These are phyloP conservation scores for Mionectes olivaceus DNA, from an alignment of 2,797 vertebrate species.

Conservation along the genomic window DNA sequence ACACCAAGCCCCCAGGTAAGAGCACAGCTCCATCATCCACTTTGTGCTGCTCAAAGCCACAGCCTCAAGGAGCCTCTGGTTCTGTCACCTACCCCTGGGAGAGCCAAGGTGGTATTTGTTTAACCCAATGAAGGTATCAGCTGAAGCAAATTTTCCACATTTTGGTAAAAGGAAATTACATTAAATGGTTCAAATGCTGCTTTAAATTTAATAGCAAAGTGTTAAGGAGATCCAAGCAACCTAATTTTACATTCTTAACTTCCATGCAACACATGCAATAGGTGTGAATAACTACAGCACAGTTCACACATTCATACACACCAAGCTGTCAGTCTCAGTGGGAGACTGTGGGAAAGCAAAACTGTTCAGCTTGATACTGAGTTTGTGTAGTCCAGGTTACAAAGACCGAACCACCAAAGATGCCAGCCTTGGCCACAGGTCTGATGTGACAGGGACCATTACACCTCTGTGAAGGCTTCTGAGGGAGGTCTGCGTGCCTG, in stretches of 20 bases:
- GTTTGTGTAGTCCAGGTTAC: neutral
- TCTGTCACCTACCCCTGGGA: fast-evolving
- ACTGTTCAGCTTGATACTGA: neutral
- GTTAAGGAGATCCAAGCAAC: constrained; percentile 19
- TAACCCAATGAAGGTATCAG: neutral
- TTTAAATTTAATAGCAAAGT: neutral
- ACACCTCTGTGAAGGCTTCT: fast-evolving
- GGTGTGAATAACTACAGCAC: neutral
- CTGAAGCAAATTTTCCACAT: neutral
- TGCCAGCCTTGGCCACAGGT: neutral
- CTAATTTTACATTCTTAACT: constrained; percentile 7
- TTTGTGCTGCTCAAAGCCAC: fast-evolving
- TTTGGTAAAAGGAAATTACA: neutral
- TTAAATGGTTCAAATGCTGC: neutral
- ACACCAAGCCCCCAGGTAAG: neutral
- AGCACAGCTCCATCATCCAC: neutral
- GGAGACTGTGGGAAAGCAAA: neutral
- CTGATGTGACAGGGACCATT: neutral
- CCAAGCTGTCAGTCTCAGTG: neutral
- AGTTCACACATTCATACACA: neutral
- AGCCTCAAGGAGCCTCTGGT: neutral
- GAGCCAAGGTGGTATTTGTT: neutral
- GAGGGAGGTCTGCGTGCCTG: neutral
- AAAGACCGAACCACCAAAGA: neutral
- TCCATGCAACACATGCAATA: neutral